Evolutionary conservation across 1,140 invertebrate species (phyloP).

Genomic region (Drosophila cardini): DNA sequence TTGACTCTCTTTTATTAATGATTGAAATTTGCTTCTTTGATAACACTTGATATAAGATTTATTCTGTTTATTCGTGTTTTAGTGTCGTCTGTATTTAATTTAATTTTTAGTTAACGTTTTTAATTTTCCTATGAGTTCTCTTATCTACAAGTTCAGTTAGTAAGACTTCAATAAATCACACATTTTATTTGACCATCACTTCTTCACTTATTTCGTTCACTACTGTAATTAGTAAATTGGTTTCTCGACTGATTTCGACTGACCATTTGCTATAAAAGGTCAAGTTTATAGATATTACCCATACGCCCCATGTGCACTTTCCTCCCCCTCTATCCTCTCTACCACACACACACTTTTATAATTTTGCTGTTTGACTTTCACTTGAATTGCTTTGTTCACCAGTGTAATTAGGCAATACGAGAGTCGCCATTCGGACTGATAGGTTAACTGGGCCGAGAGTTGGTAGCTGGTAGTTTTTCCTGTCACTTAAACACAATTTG

Average conservation of each 20-base stretch:
- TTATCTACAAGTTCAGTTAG: too few species aligned
- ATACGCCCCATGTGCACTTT: not conserved
- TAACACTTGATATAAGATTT: too few species aligned
- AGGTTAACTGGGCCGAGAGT: not conserved
- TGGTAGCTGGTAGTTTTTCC: constrained; percentile 13
- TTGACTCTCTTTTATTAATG: too few species aligned
- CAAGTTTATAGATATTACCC: not conserved
- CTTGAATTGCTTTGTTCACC: constrained; percentile 34
- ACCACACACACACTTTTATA: not conserved
- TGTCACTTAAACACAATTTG: constrained; percentile 39
- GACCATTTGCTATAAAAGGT: not conserved
- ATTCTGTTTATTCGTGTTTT: too few species aligned
- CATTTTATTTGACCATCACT: not conserved
- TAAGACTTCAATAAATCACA: too few species aligned
- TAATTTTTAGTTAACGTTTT: too few species aligned
- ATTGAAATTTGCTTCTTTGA: too few species aligned
- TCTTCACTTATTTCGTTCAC: not conserved
- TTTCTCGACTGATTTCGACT: not conserved
- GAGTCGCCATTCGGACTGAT: constrained; percentile 31
- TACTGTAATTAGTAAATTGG: constrained; percentile 12
- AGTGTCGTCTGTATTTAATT: too few species aligned
- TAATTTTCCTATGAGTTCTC: too few species aligned
- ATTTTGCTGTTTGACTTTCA: not conserved
- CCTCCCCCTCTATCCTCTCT: too few species aligned
- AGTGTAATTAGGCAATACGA: constrained; percentile 63